Evolutionary conservation across 2,888 invertebrate species (phyloP), one percentile per base, ranked within the genome.

Genomic region (Venustoraphidia nigricollis): DNA sequence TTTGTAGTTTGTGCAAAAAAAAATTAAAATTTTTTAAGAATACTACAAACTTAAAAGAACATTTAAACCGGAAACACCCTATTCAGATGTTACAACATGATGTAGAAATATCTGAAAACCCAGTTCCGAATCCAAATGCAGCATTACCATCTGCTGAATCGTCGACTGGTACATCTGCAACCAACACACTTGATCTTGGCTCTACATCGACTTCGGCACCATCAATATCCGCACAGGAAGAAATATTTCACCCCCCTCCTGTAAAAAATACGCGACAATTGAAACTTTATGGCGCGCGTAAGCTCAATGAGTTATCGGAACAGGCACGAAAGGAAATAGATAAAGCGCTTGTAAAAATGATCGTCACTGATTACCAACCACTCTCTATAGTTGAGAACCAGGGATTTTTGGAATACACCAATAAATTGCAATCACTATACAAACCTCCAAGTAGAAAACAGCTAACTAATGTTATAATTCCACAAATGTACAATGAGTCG

Each of bases 331-430:
- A 43, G 35, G 34, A 35, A 35, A 53, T 55, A 36, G 45, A 54
- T 42, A 40, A 37, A 38, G 44, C 34, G 40, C 43, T 56, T 44
- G 36, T 57, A 17, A 53, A 56, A 51, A 53, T 57, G 53, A 51
- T 57, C 10, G 46, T 46, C 10, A 46, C 13, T 10, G 56, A 58
- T 48, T 54, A 52, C 51, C 57, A 57, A 44, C 56, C 54, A 8
- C 44, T 57, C 27, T 56, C 54, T 2, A 44, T 60, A 39, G 58
- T 59, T 5, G 58, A 59, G 52, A 54, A 58, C 50, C 35, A 46
- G 41, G 56, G 59, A n/a, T 14, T 59, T 50, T 36, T 50, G 38
- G 53, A 55, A 37, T 58, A 54, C 27, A 45, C 53, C 8, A 48
- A 50, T 40, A 48, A 51, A 43, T 47, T 56, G 44, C 44, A 56